A percentile compares a stretch with the other conserved stretches of the same genome.
Conservation (phyloP, 2,888 invertebrate genomes). For the Nudaria mundana region DNA sequence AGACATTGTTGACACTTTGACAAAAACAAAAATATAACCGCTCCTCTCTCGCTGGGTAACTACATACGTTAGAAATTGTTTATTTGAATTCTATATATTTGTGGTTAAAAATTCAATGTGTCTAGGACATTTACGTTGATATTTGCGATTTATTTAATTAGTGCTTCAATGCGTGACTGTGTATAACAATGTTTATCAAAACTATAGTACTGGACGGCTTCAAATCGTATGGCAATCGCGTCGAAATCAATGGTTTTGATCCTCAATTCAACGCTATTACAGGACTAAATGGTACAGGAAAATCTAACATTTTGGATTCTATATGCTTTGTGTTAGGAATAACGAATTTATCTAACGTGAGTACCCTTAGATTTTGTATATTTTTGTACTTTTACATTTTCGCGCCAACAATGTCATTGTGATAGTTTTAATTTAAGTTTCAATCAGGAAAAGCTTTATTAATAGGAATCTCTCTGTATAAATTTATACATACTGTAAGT, state of each 20-base stretch:
- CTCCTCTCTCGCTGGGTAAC: too few relatives aligned
- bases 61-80: constrained; percentile 14
- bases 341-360: constrained; percentile 93
- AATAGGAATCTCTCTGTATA: too few relatives aligned
- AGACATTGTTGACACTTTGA: too few relatives aligned
- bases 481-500: too few relatives aligned
- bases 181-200: constrained; percentile 91
- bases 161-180: neutral
- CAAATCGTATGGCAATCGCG: constrained; percentile 97
- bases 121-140: too few relatives aligned
- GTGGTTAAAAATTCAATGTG: too few relatives aligned
- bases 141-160: neutral
- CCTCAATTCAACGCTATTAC: constrained; percentile 98
- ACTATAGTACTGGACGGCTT: constrained; percentile 97
- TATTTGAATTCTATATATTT: constrained; percentile 1
- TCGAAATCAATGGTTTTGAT: constrained; percentile 96
- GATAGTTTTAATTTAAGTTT: too few relatives aligned
- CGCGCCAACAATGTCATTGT: too few relatives aligned
- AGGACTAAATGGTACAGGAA: constrained; percentile 98
- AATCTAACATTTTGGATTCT: constrained; percentile 98
- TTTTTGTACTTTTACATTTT: constrained; percentile 22
- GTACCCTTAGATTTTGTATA: constrained; percentile 34
- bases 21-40: too few relatives aligned
- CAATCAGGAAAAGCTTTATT: too few relatives aligned
- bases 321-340: constrained; percentile 99